phyloP scores from a whole-genome alignment of 1,140 invertebrate genomes.

The Oppia nitens region DNA sequence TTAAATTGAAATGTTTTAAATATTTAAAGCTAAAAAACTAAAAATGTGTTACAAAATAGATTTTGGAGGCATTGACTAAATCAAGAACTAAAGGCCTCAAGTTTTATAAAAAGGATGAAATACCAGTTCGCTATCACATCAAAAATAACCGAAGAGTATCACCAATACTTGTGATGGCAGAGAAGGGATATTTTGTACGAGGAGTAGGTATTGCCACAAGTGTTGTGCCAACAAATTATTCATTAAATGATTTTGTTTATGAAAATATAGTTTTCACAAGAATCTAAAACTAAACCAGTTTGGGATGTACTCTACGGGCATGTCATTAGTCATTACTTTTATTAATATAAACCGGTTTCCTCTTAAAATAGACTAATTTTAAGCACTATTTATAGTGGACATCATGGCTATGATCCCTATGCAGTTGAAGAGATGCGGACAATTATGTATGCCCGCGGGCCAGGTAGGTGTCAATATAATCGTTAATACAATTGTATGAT shows the following conservation, averaged over 20 bases:
- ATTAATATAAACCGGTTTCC: not conserved
- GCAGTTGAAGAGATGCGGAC: conserved; percentile 27
- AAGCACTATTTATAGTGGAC: conserved; percentile 16
- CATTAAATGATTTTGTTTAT: too few species aligned
- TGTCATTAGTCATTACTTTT: too few species aligned
- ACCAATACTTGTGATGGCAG: conserved; percentile 26
- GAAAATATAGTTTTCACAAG: conserved; percentile 6
- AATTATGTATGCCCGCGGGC: conserved; percentile 30
- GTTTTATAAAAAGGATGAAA: conserved; percentile 27
- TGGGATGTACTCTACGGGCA: conserved; percentile 3
- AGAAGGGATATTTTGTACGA: conserved; percentile 25
- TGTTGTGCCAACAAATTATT: not conserved
- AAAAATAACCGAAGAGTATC: conserved; percentile 25
- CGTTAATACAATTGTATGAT: conserved; percentile 4
- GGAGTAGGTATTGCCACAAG: conserved; percentile 20
- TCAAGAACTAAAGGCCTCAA: conserved; percentile 13
- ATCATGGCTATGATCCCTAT: conserved; percentile 28
- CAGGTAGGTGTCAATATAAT: conserved; percentile 22
- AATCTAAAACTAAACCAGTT: conserved; percentile 6
- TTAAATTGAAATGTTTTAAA: not conserved
- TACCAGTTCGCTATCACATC: conserved; percentile 27
- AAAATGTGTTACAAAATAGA: conserved; percentile 8
- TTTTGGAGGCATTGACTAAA: conserved; percentile 16
- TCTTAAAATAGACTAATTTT: not conserved
- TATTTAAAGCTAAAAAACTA: not conserved